Evolutionary conservation across 2,113 vertebrate species (phyloP), one percentile per base, ranked within the genome.

Genomic region (Mungos mungo): DNA sequence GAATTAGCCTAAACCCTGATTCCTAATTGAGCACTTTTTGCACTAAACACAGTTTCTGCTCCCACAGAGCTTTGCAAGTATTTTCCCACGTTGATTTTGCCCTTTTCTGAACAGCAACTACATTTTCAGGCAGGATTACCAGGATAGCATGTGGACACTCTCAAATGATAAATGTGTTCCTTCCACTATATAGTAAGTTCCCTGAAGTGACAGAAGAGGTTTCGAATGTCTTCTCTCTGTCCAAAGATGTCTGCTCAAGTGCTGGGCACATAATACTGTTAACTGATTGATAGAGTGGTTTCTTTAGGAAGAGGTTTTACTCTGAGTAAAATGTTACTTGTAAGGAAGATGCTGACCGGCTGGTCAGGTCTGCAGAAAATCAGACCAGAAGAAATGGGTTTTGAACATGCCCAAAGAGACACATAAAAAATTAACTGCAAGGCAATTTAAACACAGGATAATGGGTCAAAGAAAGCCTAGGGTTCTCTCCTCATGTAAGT

Each of bases 1-100:
- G 23, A 45, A 45, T 95, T 50, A 84, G 27, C 52, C 23, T 71
- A 65, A 77, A 76, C 92, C 18, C 54, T 72, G 52, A 81, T 82
- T 89, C n/a, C 25, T 29, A 52, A 84, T 85, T 97, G n/a, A 57
- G n/a, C 47, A 38, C 93, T 81, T 96, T 96, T 95, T 71, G 57
- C 35, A 45, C 45, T 71, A 35, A 47, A 63, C 7, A 50, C 31
- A 60, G 27, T 1, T 69, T 65, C 41, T 12, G 16, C 23, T 5
- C 83, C 69, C 52, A 31, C 9, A 23, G 47, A 52, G 41, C 25
- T 90, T 88, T 27, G 27, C 41, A 95, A 63, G 76, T 38, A 65
- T 38, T 81, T 45, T 93, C 7, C 31, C 71, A 71, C n/a, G 11
- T 18, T 38, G 87, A 90, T 90, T 94, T 84, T 96, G 52, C 25